These are phyloP conservation scores for Torymus aiolomorphi DNA, from an alignment of 2,888 invertebrate genomes.

Conservation along the genomic window DNA sequence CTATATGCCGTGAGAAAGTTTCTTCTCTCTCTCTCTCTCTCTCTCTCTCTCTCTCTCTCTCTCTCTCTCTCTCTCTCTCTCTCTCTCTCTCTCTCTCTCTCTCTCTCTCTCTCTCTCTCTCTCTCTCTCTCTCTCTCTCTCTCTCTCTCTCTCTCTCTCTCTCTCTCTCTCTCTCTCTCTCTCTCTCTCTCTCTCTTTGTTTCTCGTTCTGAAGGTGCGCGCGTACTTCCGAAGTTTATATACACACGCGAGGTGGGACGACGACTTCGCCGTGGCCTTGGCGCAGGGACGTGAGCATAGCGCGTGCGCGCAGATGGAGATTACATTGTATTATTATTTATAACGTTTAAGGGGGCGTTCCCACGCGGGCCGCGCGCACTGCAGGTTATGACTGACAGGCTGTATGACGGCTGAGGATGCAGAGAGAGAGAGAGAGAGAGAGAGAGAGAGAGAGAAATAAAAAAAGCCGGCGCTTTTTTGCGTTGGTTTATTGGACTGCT, in stretches of 20 bases:
- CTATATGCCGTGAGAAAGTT: constrained; percentile 35
- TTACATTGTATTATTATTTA: too few species aligned
- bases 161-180: background rate
- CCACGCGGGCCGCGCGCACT: too few species aligned
- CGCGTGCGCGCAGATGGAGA: too few species aligned
- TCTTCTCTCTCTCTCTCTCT: background rate
- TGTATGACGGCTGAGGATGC: too few species aligned
- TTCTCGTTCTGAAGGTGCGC: too few species aligned
- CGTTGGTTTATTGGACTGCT: too few species aligned
- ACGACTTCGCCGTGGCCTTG: background rate
- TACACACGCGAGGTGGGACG: background rate
- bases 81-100: background rate
- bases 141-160: background rate
- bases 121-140: background rate
- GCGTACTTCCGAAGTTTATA: background rate
- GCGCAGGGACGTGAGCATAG: constrained; percentile 4
- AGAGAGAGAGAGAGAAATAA: too few species aligned
- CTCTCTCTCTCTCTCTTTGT: background rate
- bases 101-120: background rate
- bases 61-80: background rate
- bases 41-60: background rate
- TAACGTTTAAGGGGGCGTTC: too few species aligned
- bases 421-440: too few species aligned
- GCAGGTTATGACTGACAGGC: too few species aligned
- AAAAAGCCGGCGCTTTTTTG: too few species aligned